Percentiles rank a stretch among this genome's conserved stretches.
Conservation (phyloP, 2,113 vertebrate species). For the Speoplatyrhinus poulsoni region DNA sequence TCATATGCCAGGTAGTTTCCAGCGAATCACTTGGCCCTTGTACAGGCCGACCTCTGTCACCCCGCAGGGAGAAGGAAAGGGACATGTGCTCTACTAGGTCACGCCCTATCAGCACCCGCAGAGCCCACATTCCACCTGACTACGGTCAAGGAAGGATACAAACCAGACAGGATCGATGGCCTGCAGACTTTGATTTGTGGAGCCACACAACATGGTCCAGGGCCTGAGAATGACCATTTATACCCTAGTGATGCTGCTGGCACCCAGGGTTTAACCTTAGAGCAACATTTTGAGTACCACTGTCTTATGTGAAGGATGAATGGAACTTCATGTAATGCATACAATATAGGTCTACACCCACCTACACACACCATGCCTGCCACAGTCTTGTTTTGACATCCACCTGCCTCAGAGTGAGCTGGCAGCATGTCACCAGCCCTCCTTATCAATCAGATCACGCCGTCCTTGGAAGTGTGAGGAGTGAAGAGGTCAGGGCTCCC, state of each 20-base stretch:
- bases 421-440: conserved; percentile 32
- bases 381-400: conserved; percentile 38
- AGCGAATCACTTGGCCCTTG: conserved; percentile 43
- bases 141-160: conserved; percentile 68
- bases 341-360: not conserved
- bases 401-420: conserved; percentile 12
- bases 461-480: conserved; percentile 37
- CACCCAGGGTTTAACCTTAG: not conserved
- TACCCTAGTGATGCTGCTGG: not conserved
- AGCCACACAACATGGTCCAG: not conserved
- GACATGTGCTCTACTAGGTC: conserved; percentile 58
- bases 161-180: not conserved
- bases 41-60: conserved; percentile 32
- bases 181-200: not conserved
- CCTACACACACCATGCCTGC: conserved; percentile 7
- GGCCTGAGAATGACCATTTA: not conserved
- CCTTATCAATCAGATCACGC: conserved; percentile 29
- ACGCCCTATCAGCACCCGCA: conserved; percentile 62
- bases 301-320: not conserved
- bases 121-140: conserved; percentile 71
- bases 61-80: conserved; percentile 19
- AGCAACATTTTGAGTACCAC: not conserved
- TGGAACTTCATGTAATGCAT: not conserved
- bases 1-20: conserved; percentile 53
- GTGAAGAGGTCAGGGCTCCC: conserved; percentile 37